Base-by-base conservation (phyloP, 2,113 vertebrate genomes). In the Neogobius melanostomus region DNA sequence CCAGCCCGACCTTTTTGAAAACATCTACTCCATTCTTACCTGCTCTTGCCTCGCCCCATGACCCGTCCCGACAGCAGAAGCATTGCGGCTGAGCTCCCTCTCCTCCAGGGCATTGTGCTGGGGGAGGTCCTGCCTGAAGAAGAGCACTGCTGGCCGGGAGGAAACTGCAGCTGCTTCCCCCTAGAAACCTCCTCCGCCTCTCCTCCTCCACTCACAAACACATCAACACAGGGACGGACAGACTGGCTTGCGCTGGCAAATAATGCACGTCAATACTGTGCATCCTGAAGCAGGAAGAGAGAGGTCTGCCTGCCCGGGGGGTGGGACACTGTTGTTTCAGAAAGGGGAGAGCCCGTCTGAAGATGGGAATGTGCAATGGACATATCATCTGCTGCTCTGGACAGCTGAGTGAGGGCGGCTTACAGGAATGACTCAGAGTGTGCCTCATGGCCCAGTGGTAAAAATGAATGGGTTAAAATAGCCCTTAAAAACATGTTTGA, bases 231-330 rank as follows among this genome's bases (percentile, higher is more conserved):
- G 87, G 87, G 87, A 90, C 76, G 88, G 88, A 90, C 77, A 66
- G 80, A 81, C 63, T 79, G 54, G 59, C 71, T 54, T 65, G 65
- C 28, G 63, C 66, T 77, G 71, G 76, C 53, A 56, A 75, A 76
- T 36, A 36, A 36, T 36, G 28, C 67, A 81, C 89, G 82, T 89
- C 86, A 86, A 74, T 50, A 56, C 66, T 69, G 76, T 46, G 62
- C 87, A 91, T 92, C 91, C 90, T 93, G 89, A 64, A 49, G 83
- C 84, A 88, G 91, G 91, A 92, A 92, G 85, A 89, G 81, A 79
- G 84, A 89, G 81, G 79, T 81, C 83, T 80, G 65, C 54, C 2
- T 45, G 62, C 28, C 28, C 28, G 28, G 52, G 12, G 61, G 66
- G 42, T 11, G 48, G 59, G 59, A 74, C 61, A 17, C 10, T 9